phyloP scores from a whole-genome alignment of 2,113 vertebrate species.

The Cyprinus carpio region DNA sequence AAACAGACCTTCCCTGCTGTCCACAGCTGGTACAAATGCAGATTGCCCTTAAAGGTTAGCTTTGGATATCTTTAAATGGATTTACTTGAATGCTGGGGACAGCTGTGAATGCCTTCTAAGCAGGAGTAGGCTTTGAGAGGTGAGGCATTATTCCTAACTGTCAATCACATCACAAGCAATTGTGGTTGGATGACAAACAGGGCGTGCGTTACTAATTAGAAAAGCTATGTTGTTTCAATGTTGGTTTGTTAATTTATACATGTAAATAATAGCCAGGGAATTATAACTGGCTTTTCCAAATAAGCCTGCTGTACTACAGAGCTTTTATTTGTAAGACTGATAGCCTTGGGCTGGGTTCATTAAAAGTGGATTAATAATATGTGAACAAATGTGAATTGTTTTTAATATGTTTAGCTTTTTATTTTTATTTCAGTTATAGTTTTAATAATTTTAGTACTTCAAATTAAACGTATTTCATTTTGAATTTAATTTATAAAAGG shows the following conservation, averaged over 20 bases:
- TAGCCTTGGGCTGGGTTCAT: slow-evolving; percentile 52
- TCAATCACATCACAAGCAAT: slow-evolving; percentile 11
- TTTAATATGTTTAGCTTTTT: neutral
- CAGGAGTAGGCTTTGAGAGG: slow-evolving; percentile 14
- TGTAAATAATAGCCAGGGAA: neutral
- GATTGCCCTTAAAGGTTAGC: slow-evolving; percentile 46
- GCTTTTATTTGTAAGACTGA: slow-evolving; percentile 37
- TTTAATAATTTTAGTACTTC: no score
- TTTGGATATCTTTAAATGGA: slow-evolving; percentile 51
- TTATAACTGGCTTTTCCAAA: neutral
- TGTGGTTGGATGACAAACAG: slow-evolving; percentile 24
- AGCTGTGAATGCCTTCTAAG: slow-evolving; percentile 36
- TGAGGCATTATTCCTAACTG: neutral
- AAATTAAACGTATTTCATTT: no score
- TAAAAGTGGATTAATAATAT: slow-evolving; percentile 54
- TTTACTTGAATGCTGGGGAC: slow-evolving; percentile 47
- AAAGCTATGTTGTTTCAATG: neutral
- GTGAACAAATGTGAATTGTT: slow-evolving; percentile 49
- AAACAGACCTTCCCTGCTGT: slow-evolving; percentile 44
- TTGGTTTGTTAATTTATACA: neutral
- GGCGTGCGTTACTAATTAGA: slow-evolving; percentile 28
- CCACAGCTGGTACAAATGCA: slow-evolving; percentile 51
- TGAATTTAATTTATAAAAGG: no score
- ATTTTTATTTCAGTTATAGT: no score
- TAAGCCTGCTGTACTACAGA: neutral